Base-by-base conservation (phyloP, 2,888 invertebrate genomes). In the Ferdinandea cuprea region DNA sequence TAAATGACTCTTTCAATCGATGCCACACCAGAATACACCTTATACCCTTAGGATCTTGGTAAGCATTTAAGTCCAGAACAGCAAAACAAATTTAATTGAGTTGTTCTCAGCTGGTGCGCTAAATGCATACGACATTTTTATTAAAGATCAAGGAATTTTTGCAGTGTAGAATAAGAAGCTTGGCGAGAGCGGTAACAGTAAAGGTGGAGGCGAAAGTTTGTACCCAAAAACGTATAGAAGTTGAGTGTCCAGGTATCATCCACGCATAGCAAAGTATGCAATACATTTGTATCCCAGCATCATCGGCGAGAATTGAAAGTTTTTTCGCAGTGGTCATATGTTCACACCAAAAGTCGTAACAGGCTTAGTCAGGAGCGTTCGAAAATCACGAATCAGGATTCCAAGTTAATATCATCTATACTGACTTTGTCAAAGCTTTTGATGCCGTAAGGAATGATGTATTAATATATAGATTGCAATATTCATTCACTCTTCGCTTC, bases 1-100 rank as follows among this genome's bases (percentile, higher is more conserved):
- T 28, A 52, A 50, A 65, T 52, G 30, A 52, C 65, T 37, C 40
- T 25, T 3, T 42, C 25, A 4, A 58, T 42, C 4, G 37, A 65
- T 40, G 65, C 40, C 15, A 11, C 42, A 15, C 28, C 28, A 3
- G 65, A 40, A 40, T 50, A 65, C 21, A 52, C 25, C 6, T 7
- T 52, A 8, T 50, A 65, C 21, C 50, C 65, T 13, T 13, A 13
- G n/a, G 50, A 42, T 30, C 3, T 19, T 50, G 50, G 63, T 1
- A 40, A 40, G 28, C 0, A 50, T 40, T 17, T 65, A 17, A 8
- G 15, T 0, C 11, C 15, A 50, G 13, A 9, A 5, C 28, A 65
- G 40, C 25, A 35, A 40, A 65, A 52, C 17, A 1, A 40, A 40
- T 40, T 65, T 65, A 1, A 65, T 52, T 11, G 17, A 50, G 15